Evolutionary conservation across 2,797 vertebrate genomes (phyloP), one percentile per base, ranked within the genome.

Genomic region (Enteromius anoplus): DNA sequence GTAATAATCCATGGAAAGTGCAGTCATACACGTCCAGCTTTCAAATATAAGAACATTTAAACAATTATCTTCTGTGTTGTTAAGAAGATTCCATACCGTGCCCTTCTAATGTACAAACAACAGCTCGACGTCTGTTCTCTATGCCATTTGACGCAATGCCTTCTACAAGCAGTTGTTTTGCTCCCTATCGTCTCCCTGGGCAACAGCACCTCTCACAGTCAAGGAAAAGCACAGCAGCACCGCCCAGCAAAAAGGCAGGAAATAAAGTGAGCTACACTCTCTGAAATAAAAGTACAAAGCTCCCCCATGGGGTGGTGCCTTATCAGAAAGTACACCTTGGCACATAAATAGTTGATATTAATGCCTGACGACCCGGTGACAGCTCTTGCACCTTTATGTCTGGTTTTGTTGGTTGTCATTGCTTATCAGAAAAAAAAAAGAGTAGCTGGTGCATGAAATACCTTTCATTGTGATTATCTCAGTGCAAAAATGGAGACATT

Each of bases 181-280:
- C 37, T 7, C 75, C 14, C 60, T 32, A 5, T 53, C 62, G 76
- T 89, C 71, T 88, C 77, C 75, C 86, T 90, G 90, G 78, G 84
- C 92, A 93, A 91, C 88, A 94, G 92, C 92, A 92, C 92, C 93
- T 89, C 92, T 92, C 88, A 76, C 87, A 91, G 93, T 86, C 42
- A 71, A 9, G 2, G 15, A 65, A 2, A 17, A 72, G 83, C 87
- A 91, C 34, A 79, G 32, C 81, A 89, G 83, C 37, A 12, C 7
- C 23, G 12, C 2, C 8, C 9, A 7, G 21, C 32, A 26, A 12
- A 60, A 26, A 12, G 5, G 4, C 12, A 12, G 10, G 10, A 23
- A 14, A 60, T 2, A 26, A 11, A 23, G 53, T 10, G 53, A 58
- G 21, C 53, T 58, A 23, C 21, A 23, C 21, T 55, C 21, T 55